phyloP scores from a whole-genome alignment of 2,888 invertebrate genomes.

The Andrena flavipes region DNA sequence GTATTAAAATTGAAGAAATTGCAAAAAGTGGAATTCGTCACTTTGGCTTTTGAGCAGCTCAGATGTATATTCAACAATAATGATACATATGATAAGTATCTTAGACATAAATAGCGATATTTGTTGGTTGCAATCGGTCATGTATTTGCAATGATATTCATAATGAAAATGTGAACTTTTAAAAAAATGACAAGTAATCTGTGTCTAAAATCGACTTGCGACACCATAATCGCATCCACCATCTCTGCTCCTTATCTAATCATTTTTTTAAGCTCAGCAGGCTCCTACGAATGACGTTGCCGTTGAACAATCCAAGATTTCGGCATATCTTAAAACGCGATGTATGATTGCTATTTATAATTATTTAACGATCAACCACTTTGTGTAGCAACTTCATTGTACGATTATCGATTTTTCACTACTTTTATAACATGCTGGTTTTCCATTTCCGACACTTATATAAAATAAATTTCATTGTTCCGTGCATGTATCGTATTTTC shows the following conservation, averaged over 20 bases:
- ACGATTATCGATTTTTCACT: background rate
- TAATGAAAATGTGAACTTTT: slow-evolving; percentile 51
- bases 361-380: slow-evolving; percentile 3
- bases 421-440: background rate
- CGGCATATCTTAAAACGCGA: slow-evolving; percentile 4
- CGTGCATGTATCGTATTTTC: background rate
- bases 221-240: slow-evolving; percentile 3
- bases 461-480: background rate
- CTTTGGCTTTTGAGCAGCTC: no score
- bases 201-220: slow-evolving; percentile 3
- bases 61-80: slow-evolving; percentile 63
- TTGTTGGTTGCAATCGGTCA: slow-evolving; percentile 46
- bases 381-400: slow-evolving; percentile 23
- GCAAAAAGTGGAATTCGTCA: no score
- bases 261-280: slow-evolving; percentile 28
- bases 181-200: slow-evolving; percentile 56
- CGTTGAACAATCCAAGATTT: slow-evolving; percentile 26
- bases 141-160: slow-evolving; percentile 44
- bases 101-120: slow-evolving; percentile 70
- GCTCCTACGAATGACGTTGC: slow-evolving; percentile 41
- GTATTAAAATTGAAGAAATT: no score
- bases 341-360: slow-evolving; percentile 18
- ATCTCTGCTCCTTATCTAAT: slow-evolving; percentile 17
- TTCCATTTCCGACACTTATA: background rate
- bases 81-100: slow-evolving; percentile 66